A percentile compares a stretch with the other conserved stretches of the same genome.
Conservation (phyloP, 2,113 vertebrate species). For the Brachyistius frenatus region DNA sequence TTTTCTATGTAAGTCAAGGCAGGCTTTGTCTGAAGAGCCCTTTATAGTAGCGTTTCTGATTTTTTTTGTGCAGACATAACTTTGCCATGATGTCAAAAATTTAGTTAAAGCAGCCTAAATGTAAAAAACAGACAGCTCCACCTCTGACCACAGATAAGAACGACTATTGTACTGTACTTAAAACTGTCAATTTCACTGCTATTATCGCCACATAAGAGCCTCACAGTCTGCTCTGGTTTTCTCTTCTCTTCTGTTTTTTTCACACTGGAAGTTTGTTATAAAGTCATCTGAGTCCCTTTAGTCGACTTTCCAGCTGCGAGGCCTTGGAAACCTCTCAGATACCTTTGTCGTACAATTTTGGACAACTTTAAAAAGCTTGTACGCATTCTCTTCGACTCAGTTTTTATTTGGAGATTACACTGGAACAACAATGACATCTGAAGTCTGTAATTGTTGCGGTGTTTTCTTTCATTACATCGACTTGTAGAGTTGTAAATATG, state of each 20-base stretch:
- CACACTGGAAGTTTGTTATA: conserved; percentile 33
- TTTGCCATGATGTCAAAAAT: neutral
- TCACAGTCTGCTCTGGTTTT: conserved; percentile 14
- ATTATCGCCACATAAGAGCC: neutral
- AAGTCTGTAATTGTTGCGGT: conserved; percentile 52
- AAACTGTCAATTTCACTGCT: conserved; percentile 3
- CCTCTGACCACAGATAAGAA: neutral
- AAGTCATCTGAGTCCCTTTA: conserved; percentile 32
- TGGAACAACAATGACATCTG: conserved; percentile 51
- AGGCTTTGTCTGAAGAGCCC: neutral
- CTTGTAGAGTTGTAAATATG: conserved; percentile 64
- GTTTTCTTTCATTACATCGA: conserved; percentile 52
- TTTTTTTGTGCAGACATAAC: neutral
- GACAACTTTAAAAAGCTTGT: neutral
- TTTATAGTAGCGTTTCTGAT: neutral
- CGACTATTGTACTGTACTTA: neutral
- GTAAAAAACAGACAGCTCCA: neutral
- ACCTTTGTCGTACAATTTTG: conserved; percentile 12
- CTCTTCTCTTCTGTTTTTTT: conserved; percentile 16
- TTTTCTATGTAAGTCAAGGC: neutral
- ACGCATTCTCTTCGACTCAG: conserved; percentile 18
- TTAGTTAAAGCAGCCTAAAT: neutral
- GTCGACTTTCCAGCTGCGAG: conserved; percentile 1
- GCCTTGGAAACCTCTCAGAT: conserved; percentile 26
- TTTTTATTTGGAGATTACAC: conserved; percentile 33